Conservation (phyloP, 2,888 invertebrate species). For the Cephalotes varians region DNA sequence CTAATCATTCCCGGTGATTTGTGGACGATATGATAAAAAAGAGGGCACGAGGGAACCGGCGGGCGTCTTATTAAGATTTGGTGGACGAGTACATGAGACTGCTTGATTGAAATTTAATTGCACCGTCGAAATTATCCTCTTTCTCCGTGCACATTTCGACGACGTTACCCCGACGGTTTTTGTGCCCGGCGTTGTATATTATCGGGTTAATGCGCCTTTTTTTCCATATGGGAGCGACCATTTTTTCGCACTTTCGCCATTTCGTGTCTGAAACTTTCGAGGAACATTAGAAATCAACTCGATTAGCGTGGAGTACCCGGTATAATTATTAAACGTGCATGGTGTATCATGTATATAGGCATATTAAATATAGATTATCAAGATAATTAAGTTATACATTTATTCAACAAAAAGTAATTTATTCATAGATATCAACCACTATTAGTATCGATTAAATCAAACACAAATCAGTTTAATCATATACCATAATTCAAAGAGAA, state of each 20-base stretch:
- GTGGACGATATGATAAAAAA: conserved; percentile 28
- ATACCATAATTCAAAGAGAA: neutral
- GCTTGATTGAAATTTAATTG: conserved; percentile 63
- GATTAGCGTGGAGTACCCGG: neutral
- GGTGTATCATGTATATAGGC: neutral
- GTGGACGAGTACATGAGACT: conserved; percentile 12
- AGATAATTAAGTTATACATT: neutral
- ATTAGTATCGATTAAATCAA: neutral
- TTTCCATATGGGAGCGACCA: neutral
- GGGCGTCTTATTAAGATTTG: conserved; percentile 50
- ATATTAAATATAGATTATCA: neutral
- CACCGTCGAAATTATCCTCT: conserved; percentile 43
- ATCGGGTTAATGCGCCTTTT: conserved; percentile 22
- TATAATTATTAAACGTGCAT: neutral
- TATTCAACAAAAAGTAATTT: neutral
- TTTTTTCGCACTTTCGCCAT: conserved; percentile 29
- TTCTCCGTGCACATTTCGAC: conserved; percentile 26
- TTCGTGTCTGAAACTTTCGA: neutral
- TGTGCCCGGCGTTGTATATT: neutral
- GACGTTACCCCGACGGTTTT: neutral
- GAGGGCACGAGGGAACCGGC: neutral
- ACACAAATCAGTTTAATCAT: neutral
- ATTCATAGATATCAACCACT: neutral
- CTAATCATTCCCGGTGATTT: conserved; percentile 63
- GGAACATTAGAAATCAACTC: neutral